Conservation (phyloP, 2,888 invertebrate species). For the Thereva nobilitata region DNA sequence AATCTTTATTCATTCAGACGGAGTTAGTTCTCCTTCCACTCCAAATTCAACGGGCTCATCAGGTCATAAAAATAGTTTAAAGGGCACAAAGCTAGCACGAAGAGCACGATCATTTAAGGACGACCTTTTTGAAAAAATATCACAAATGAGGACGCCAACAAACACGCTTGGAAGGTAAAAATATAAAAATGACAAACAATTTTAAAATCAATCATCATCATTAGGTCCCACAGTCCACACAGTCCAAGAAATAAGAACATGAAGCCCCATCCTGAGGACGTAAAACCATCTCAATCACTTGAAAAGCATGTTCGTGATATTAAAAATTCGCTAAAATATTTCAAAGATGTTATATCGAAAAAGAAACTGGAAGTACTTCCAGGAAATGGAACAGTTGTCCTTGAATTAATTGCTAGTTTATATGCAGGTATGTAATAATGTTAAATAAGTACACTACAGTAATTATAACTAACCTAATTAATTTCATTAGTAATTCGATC, state of each 20-base stretch:
- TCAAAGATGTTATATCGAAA: slow-evolving; percentile 89
- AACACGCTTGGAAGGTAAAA: slow-evolving; percentile 58
- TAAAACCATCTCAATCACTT: slow-evolving; percentile 71
- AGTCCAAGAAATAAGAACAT: slow-evolving; percentile 65
- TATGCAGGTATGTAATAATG: slow-evolving; percentile 64
- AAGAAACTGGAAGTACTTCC: slow-evolving; percentile 91
- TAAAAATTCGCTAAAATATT: slow-evolving; percentile 80
- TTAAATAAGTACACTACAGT: neutral
- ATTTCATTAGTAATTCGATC: slow-evolving; percentile 52
- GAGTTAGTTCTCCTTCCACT: slow-evolving; percentile 55
- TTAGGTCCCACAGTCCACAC: slow-evolving; percentile 68
- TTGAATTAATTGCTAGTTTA: slow-evolving; percentile 89
- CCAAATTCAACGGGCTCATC: slow-evolving; percentile 51
- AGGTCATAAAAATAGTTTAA: slow-evolving; percentile 76
- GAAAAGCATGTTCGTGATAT: slow-evolving; percentile 77
- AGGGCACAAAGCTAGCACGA: slow-evolving; percentile 83
- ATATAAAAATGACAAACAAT: slow-evolving; percentile 8
- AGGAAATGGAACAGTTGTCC: slow-evolving; percentile 89
- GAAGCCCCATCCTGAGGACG: slow-evolving; percentile 60
- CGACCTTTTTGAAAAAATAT: slow-evolving; percentile 87
- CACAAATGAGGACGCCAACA: slow-evolving; percentile 82
- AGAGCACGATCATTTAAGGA: slow-evolving; percentile 91
- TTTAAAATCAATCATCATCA: slow-evolving; percentile 39
- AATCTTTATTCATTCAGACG: slow-evolving; percentile 12
- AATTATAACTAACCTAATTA: neutral